phyloP scores from a whole-genome alignment of 2,113 vertebrate species.

The Quiscalus mexicanus region DNA sequence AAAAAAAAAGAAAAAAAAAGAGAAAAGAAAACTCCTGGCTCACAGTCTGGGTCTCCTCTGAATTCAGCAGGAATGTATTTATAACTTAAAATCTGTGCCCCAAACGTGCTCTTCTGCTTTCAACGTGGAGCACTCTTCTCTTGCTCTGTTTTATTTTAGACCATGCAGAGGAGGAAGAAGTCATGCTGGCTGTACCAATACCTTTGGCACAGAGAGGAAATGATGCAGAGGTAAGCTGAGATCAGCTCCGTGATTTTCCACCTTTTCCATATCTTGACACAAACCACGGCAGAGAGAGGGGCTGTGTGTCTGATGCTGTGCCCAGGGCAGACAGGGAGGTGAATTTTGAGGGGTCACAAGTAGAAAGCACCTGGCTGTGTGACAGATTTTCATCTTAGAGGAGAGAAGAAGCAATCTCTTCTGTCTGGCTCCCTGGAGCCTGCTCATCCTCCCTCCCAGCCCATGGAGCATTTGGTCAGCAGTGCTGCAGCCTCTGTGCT shows the following conservation, averaged over 20 bases:
- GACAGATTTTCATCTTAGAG: background rate
- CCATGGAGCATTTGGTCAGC: background rate
- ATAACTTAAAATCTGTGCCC: background rate
- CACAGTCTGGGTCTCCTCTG: background rate
- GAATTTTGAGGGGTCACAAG: background rate
- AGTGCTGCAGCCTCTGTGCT: background rate
- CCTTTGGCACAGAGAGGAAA: background rate
- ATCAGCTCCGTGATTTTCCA: background rate
- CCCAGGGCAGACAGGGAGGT: background rate
- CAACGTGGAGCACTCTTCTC: rapidly evolving
- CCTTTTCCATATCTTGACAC: background rate
- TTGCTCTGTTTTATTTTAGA: background rate
- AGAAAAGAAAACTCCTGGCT: background rate
- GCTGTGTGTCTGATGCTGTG: background rate
- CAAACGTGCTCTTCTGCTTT: background rate
- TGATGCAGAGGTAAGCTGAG: background rate
- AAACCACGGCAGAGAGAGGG: rapidly evolving
- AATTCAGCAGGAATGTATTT: background rate
- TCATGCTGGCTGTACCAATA: background rate
- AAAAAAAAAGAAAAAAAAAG: background rate
- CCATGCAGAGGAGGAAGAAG: background rate
- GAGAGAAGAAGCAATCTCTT: background rate
- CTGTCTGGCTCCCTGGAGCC: background rate
- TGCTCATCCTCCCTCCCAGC: background rate
- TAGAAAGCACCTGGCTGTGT: background rate